Percentiles rank a stretch among this genome's conserved stretches.
These are phyloP conservation scores for Ptychoptera albimana DNA, from an alignment of 2,888 invertebrate genomes.

Conservation along the genomic window DNA sequence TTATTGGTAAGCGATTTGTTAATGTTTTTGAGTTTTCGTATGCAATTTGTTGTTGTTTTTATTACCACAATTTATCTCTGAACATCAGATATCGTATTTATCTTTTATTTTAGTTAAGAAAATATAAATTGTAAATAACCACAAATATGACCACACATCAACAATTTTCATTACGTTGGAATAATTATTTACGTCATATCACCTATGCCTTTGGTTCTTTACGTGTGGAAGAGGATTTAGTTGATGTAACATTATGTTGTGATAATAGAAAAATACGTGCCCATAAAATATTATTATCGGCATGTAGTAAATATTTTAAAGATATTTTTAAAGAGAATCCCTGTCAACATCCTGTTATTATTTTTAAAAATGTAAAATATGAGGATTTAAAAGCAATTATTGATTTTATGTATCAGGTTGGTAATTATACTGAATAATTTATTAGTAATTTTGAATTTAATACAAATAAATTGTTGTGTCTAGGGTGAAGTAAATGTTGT, in stretches of 20 bases:
- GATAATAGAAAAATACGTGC: conserved; percentile 72
- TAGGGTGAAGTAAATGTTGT: conserved; percentile 66
- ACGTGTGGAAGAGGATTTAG: conserved; percentile 49
- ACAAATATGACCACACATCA: conserved; percentile 42
- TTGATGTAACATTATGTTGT: conserved; percentile 73
- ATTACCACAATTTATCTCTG: too few species aligned
- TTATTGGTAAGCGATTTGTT: too few species aligned
- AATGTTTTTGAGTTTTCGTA: too few species aligned
- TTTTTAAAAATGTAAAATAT: conserved; percentile 62
- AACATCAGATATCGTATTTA: too few species aligned
- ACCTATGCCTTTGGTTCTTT: conserved; percentile 65
- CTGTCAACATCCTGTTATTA: conserved; percentile 64
- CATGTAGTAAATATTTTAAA: conserved; percentile 68
- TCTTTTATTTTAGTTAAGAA: too few species aligned
- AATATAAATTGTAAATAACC: too few species aligned
- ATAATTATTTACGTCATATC: conserved; percentile 66
- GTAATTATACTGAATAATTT: conserved; percentile 12
- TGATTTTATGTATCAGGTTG: conserved; percentile 58
- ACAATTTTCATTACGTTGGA: conserved; percentile 77
- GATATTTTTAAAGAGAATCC: conserved; percentile 59
- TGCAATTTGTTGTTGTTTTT: too few species aligned
- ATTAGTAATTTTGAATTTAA: background rate
- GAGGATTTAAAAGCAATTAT: conserved; percentile 63
- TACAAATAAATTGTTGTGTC: background rate
- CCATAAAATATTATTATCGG: conserved; percentile 70